These are phyloP conservation scores for Trinectes maculatus DNA, from an alignment of 2,113 vertebrate genomes.

Conservation along the genomic window DNA sequence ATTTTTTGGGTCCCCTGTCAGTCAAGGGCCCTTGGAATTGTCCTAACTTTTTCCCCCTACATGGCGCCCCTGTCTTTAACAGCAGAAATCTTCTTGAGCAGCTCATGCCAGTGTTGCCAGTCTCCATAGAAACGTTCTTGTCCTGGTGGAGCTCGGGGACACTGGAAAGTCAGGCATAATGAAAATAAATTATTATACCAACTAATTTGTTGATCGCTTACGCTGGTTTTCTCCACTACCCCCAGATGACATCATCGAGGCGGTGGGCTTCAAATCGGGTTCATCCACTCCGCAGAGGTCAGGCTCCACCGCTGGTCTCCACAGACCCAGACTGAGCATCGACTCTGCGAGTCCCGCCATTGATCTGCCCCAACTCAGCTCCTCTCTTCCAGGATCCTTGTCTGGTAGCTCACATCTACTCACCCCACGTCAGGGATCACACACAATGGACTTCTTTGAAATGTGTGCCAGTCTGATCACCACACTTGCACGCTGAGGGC, in stretches of 20 bases:
- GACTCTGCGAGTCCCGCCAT: slow-evolving; percentile 82
- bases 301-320: slow-evolving; percentile 88
- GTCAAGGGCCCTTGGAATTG: too few species aligned
- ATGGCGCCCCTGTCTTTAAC: too few species aligned
- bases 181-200: too few species aligned
- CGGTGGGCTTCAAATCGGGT: slow-evolving; percentile 86
- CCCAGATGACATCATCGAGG: slow-evolving; percentile 91
- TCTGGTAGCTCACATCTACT: slow-evolving; percentile 82
- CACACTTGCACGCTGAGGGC: slow-evolving; percentile 90
- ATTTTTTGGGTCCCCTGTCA: too few species aligned
- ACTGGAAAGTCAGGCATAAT: too few species aligned
- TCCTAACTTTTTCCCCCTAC: too few species aligned
- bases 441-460: slow-evolving; percentile 99
- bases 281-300: slow-evolving; percentile 95
- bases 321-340: slow-evolving; percentile 91
- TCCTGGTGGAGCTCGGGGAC: too few species aligned
- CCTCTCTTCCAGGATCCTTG: slow-evolving; percentile 89
- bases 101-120: too few species aligned
- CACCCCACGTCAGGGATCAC: slow-evolving; percentile 89
- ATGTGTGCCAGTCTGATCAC: slow-evolving; percentile 99
- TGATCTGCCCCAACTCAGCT: slow-evolving; percentile 83
- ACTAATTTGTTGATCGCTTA: neutral
- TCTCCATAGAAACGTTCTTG: too few species aligned
- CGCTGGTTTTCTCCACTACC: neutral
- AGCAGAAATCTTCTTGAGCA: too few species aligned